phyloP scores from a whole-genome alignment of 1,140 invertebrate species.

The Brachionus sp. region DNA sequence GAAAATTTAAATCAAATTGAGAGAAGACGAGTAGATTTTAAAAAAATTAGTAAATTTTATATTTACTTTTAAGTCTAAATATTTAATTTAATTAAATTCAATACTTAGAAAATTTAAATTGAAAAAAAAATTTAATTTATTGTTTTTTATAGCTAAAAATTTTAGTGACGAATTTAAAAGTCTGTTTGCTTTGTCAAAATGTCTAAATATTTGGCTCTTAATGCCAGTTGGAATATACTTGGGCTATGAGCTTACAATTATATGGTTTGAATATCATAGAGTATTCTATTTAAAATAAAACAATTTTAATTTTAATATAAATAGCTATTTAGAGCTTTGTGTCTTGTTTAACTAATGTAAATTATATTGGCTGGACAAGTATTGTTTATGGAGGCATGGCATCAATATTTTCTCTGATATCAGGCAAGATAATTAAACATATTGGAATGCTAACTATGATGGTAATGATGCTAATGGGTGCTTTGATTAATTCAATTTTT shows the following conservation, averaged over 20 bases:
- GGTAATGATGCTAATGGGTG: conserved; percentile 40
- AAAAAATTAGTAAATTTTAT: conserved; percentile 5
- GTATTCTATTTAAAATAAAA: neutral
- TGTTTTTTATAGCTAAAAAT: conserved; percentile 3
- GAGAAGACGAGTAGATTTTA: neutral
- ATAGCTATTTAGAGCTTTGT: conserved; percentile 27
- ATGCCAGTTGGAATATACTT: conserved; percentile 11
- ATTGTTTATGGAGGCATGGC: conserved; percentile 22
- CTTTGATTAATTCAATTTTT: conserved; percentile 28
- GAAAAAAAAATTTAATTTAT: neutral
- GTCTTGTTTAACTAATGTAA: conserved; percentile 13
- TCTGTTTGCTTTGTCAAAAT: conserved; percentile 24
- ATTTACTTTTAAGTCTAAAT: neutral
- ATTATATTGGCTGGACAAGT: conserved; percentile 42
- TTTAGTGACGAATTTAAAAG: conserved; percentile 31
- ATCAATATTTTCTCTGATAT: conserved; percentile 12
- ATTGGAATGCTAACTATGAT: conserved; percentile 1
- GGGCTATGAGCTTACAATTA: conserved; percentile 32
- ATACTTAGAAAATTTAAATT: neutral
- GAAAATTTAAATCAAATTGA: conserved; percentile 30
- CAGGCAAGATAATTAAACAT: neutral
- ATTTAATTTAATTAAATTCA: neutral
- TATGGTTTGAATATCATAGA: conserved; percentile 39
- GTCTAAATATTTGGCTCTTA: conserved; percentile 31
- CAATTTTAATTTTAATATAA: neutral